Percentiles rank a stretch among this genome's conserved stretches.
Evolutionary conservation across 35 echinoderm and acorn worm genomes (phyloP).

Genomic region (Strongylocentrotus purpuratus): DNA sequence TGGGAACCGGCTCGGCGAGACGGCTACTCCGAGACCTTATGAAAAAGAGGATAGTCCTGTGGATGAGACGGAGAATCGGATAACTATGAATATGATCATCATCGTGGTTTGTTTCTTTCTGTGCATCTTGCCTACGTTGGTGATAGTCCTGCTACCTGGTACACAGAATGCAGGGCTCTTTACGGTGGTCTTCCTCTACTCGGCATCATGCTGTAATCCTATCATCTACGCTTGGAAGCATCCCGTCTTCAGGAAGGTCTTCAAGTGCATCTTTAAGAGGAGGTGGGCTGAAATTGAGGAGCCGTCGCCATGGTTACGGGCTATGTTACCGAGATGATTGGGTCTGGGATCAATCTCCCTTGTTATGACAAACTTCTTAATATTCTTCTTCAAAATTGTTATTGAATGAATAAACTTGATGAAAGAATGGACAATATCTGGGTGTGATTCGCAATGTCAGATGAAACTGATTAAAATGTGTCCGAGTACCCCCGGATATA

Average conservation of each 20-base stretch:
- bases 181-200: conserved; percentile 14
- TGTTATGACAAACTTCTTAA: no score
- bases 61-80: conserved; percentile 34
- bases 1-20: neutral
- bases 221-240: conserved; percentile 55
- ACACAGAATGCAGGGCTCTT: neutral
- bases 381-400: no score
- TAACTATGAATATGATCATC: conserved; percentile 41
- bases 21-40: neutral
- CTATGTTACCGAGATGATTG: conserved; percentile 14
- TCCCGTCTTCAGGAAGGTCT: conserved; percentile 41
- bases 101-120: conserved; percentile 39
- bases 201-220: conserved; percentile 31
- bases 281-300: conserved; percentile 34
- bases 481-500: no score
- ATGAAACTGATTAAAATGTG: no score
- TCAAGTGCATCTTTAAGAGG: conserved; percentile 31
- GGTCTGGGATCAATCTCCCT: neutral
- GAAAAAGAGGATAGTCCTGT: neutral
- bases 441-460: neutral
- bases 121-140: neutral
- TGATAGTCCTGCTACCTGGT: neutral
- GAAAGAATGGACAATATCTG: neutral
- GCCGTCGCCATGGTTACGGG: conserved; percentile 12
- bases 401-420: no score